Conservation (phyloP, 2,888 invertebrate species). For the Thymelicus sylvestris region DNA sequence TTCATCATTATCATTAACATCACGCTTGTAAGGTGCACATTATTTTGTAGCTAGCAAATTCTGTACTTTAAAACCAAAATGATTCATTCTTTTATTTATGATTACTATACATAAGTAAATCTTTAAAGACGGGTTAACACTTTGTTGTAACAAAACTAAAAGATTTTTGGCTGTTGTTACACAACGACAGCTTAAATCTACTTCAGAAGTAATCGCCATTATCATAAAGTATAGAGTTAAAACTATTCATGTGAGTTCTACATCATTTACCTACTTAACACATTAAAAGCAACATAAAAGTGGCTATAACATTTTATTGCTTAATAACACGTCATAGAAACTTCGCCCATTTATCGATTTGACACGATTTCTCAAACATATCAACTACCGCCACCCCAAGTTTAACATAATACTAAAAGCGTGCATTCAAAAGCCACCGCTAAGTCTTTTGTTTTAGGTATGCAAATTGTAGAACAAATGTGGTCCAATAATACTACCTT, state of each 20-base stretch:
- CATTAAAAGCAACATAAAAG: slow-evolving; percentile 30
- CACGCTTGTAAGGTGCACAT: no score
- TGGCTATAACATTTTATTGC: slow-evolving; percentile 31
- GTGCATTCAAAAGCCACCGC: background rate
- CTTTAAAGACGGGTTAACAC: no score
- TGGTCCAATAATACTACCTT: slow-evolving; percentile 6
- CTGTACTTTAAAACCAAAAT: no score
- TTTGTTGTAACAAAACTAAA: no score
- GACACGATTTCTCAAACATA: slow-evolving; percentile 36
- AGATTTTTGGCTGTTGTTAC: background rate
- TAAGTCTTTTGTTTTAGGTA: background rate
- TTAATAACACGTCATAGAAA: slow-evolving; percentile 39
- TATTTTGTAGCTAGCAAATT: no score
- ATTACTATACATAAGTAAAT: no score
- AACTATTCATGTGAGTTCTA: slow-evolving; percentile 15
- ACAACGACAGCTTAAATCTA: background rate
- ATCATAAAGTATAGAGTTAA: slow-evolving; percentile 9
- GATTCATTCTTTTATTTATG: no score
- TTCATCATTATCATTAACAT: no score
- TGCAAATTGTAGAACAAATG: background rate
- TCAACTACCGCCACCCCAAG: slow-evolving; percentile 22
- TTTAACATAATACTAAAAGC: background rate
- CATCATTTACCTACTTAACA: slow-evolving; percentile 8
- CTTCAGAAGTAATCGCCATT: background rate
- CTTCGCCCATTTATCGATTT: slow-evolving; percentile 39